Evolutionary conservation across 2,797 vertebrate genomes (phyloP).

Genomic region (Bothrops alternatus): DNA sequence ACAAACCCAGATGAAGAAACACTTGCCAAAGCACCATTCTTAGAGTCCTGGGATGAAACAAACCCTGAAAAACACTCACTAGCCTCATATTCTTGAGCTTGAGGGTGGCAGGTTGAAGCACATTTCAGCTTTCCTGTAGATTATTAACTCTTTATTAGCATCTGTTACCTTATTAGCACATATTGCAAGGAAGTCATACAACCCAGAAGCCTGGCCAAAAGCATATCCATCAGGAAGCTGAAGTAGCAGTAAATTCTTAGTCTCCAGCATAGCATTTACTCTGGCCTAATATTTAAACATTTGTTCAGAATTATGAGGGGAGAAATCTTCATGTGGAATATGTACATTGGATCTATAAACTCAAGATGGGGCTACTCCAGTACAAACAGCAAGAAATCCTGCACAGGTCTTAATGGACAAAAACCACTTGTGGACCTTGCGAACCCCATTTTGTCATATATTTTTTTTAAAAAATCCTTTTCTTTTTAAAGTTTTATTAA

Average conservation of each 20-base stretch:
- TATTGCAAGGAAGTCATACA: neutral
- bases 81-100: slow-evolving; percentile 11
- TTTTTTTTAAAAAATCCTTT: neutral
- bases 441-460: neutral
- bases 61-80: slow-evolving; percentile 22
- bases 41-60: slow-evolving; percentile 41
- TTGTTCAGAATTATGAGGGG: neutral
- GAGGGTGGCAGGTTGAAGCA: slow-evolving; percentile 35
- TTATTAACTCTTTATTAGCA: neutral
- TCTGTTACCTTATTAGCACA: neutral
- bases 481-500: neutral
- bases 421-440: neutral
- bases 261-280: neutral
- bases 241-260: neutral
- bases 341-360: neutral
- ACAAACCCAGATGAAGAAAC: slow-evolving; percentile 51
- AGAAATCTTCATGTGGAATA: neutral
- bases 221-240: neutral
- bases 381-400: neutral
- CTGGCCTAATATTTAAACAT: neutral
- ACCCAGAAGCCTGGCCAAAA: neutral
- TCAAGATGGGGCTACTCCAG: neutral
- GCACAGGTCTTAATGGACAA: neutral
- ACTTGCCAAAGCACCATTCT: slow-evolving; percentile 52
- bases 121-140: neutral